A percentile compares a stretch with the other conserved stretches of the same genome.
Conservation (phyloP, 1,140 invertebrate genomes). For the Anagrus nilaparvatae region DNA sequence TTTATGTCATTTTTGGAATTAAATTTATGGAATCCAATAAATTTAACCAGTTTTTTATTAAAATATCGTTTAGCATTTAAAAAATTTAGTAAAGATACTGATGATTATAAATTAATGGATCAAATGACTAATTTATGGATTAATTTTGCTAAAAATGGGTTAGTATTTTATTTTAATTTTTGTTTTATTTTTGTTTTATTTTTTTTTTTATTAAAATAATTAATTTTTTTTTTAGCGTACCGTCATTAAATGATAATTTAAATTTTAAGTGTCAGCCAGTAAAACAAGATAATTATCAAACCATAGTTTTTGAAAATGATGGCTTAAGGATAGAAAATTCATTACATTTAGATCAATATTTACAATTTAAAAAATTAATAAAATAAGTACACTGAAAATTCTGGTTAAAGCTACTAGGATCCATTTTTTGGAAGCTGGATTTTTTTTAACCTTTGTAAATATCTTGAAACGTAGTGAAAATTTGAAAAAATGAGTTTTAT, state of each 20-base stretch:
- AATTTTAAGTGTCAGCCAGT: slow-evolving; percentile 33
- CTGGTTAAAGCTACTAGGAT: too few relatives aligned
- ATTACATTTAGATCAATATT: slow-evolving; percentile 6
- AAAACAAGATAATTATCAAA: slow-evolving; percentile 8
- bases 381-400: too few relatives aligned
- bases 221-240: too few relatives aligned
- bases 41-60: too few relatives aligned
- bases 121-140: slow-evolving; percentile 26
- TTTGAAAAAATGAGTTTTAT: too few relatives aligned
- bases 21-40: neutral
- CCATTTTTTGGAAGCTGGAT: too few relatives aligned
- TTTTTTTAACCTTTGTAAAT: too few relatives aligned
- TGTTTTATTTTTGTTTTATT: neutral
- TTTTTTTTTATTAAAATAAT: neutral
- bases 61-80: too few relatives aligned
- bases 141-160: slow-evolving; percentile 35
- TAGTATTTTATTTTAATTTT: slow-evolving; percentile 4
- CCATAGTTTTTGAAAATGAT: slow-evolving; percentile 17
- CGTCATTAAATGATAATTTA: slow-evolving; percentile 19
- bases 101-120: slow-evolving; percentile 17
- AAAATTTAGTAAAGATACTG: too few relatives aligned
- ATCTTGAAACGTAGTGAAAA: too few relatives aligned
- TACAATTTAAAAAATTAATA: neutral
- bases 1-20: slow-evolving; percentile 2
- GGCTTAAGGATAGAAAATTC: slow-evolving; percentile 12